Percentiles rank a stretch among this genome's conserved stretches.
Conservation (phyloP, 1,140 invertebrate genomes). For the Conus ventricosus region DNA sequence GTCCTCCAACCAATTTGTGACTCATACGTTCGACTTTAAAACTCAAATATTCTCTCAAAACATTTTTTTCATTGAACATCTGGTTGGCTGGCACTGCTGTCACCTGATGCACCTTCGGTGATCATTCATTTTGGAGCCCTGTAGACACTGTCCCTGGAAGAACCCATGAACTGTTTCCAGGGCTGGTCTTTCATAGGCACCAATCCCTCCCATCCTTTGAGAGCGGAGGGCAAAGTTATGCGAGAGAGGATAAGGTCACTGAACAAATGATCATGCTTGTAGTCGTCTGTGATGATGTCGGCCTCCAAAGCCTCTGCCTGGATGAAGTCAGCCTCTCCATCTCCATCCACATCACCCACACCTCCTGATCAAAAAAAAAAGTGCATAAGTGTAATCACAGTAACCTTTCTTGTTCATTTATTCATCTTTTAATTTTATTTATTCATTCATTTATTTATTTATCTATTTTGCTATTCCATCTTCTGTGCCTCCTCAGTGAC, state of each 20-base stretch:
- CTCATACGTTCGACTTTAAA: no score
- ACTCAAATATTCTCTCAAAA: no score
- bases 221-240: slow-evolving; percentile 18
- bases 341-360: slow-evolving; percentile 55
- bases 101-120: not conserved
- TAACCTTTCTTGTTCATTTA: not conserved
- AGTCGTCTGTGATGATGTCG: slow-evolving; percentile 30
- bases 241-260: slow-evolving; percentile 31
- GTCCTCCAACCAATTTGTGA: no score
- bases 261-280: slow-evolving; percentile 25
- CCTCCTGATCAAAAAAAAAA: slow-evolving; percentile 36
- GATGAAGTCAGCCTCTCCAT: slow-evolving; percentile 52
- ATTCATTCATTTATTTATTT: not conserved
- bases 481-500: not conserved
- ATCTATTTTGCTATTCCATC: no score
- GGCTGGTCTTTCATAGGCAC: not conserved
- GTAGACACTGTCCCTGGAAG: not conserved
- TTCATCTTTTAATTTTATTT: no score
- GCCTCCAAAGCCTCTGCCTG: slow-evolving; percentile 24
- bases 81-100: no score
- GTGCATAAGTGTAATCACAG: not conserved
- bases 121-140: not conserved
- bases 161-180: slow-evolving; percentile 35
- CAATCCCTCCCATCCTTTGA: not conserved
- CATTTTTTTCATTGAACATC: no score